Percentiles rank a stretch among this genome's conserved stretches.
These are phyloP conservation scores for Bombus breviceps DNA, from an alignment of 1,140 invertebrate species.

Conservation along the genomic window DNA sequence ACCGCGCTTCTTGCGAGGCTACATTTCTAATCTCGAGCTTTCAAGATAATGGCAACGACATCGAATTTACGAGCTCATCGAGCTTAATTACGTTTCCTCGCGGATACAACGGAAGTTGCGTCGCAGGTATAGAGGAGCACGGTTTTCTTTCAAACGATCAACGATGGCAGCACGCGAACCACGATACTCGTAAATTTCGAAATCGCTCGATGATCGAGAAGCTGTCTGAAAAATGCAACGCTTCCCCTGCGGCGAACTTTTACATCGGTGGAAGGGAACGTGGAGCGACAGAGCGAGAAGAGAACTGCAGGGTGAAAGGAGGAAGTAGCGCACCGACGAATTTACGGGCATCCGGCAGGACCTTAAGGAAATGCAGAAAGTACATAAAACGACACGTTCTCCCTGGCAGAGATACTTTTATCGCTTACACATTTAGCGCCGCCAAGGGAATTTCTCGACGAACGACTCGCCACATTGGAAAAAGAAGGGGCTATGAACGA, in stretches of 20 bases:
- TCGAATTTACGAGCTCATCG: too few relatives aligned
- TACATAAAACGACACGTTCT: slow-evolving; percentile 66
- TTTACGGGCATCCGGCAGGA: slow-evolving; percentile 56
- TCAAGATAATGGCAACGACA: too few relatives aligned
- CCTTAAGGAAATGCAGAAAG: slow-evolving; percentile 65
- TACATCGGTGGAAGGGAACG: not conserved
- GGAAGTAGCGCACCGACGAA: slow-evolving; percentile 12
- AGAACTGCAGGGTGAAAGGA: not conserved
- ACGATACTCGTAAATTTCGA: slow-evolving; percentile 13
- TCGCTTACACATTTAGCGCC: slow-evolving; percentile 69
- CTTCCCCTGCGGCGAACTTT: not conserved
- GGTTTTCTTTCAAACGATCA: not conserved
- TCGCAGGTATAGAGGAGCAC: too few relatives aligned
- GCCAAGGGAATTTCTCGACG: slow-evolving; percentile 57
- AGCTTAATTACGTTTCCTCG: not conserved
- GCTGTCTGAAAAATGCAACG: not conserved
- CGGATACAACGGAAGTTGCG: not conserved
- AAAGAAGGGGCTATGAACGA: slow-evolving; percentile 2
- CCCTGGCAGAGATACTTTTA: slow-evolving; percentile 65
- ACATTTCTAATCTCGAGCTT: not conserved
- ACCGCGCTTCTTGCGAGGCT: not conserved
- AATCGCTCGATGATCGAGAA: slow-evolving; percentile 10
- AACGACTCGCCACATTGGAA: slow-evolving; percentile 43
- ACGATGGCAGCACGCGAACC: not conserved
- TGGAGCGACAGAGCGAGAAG: not conserved